These are phyloP conservation scores for Cheumatopsyche charites DNA, from an alignment of 1,140 invertebrate genomes.

Conservation along the genomic window DNA sequence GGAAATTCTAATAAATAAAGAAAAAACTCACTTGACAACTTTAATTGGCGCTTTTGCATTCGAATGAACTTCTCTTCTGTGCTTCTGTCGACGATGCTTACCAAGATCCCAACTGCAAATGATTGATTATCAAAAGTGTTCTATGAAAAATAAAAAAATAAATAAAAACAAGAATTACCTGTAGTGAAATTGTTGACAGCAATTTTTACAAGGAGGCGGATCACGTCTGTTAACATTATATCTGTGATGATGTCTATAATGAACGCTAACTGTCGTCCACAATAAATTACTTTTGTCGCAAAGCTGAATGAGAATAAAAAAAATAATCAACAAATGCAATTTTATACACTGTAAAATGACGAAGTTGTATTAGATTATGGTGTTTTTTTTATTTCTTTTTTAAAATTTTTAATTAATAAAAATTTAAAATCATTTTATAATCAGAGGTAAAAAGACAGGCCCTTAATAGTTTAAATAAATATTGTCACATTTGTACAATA, in stretches of 20 bases:
- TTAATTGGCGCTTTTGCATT: constrained; percentile 28
- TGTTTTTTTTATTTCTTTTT: too few relatives aligned
- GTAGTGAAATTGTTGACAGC: constrained; percentile 1
- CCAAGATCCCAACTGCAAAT: constrained; percentile 31
- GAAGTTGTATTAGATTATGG: too few relatives aligned
- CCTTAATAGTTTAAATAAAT: neutral
- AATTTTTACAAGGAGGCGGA: constrained; percentile 23
- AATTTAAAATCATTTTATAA: neutral
- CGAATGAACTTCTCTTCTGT: constrained; percentile 27
- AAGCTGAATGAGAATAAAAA: constrained; percentile 12
- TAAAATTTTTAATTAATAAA: neutral
- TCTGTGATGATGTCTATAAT: constrained; percentile 32
- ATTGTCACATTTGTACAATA: neutral
- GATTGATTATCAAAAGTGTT: neutral
- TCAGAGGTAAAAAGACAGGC: neutral
- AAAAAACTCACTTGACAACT: constrained; percentile 29
- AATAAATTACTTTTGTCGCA: constrained; percentile 35
- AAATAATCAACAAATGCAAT: neutral
- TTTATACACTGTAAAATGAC: too few relatives aligned
- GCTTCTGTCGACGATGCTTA: constrained; percentile 26
- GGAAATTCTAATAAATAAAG: neutral
- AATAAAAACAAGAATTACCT: constrained; percentile 18
- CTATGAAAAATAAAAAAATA: constrained; percentile 16
- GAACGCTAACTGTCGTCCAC: constrained; percentile 30
- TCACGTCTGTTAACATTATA: constrained; percentile 4